A percentile compares a stretch with the other conserved stretches of the same genome.
Evolutionary conservation across 1,140 invertebrate species (phyloP).

Genomic region (Drosophila bipectinata): DNA sequence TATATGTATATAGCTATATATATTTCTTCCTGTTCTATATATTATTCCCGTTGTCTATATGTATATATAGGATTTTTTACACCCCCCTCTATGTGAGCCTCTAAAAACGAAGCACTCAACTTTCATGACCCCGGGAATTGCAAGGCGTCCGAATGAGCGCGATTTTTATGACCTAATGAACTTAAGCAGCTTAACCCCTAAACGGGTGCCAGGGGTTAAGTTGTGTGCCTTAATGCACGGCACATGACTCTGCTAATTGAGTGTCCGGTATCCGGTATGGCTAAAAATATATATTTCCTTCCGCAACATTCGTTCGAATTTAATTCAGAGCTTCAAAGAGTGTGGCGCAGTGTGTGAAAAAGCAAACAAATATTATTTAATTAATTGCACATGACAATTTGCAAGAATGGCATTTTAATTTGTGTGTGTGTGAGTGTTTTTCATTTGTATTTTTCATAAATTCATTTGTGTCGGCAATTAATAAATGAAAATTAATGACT

Average conservation of each 20-base stretch:
- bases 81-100: not conserved
- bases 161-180: slow-evolving; percentile 60
- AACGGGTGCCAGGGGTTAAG: not conserved
- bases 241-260: slow-evolving; percentile 49
- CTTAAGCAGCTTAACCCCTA: slow-evolving; percentile 35
- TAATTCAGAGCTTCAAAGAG: not conserved
- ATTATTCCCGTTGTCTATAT: not conserved
- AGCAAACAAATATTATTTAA: slow-evolving; percentile 49
- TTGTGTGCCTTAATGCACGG: slow-evolving; percentile 26
- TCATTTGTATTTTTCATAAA: slow-evolving; percentile 10
- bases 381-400: slow-evolving; percentile 46
- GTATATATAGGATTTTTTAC: not conserved
- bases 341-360: not conserved
- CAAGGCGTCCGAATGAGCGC: slow-evolving; percentile 47
- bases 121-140: slow-evolving; percentile 34
- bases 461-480: slow-evolving; percentile 22
- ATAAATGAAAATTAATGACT: slow-evolving; percentile 1
- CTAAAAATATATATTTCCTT: slow-evolving; percentile 1
- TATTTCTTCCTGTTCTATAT: not conserved
- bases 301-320: slow-evolving; percentile 4
- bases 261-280: slow-evolving; percentile 13
- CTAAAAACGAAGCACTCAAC: slow-evolving; percentile 20
- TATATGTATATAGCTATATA: not conserved
- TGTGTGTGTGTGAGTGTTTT: not conserved
- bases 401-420: slow-evolving; percentile 9